These are phyloP conservation scores for Catostomus latipinnis DNA, from an alignment of 2,797 vertebrate species.

Conservation along the genomic window DNA sequence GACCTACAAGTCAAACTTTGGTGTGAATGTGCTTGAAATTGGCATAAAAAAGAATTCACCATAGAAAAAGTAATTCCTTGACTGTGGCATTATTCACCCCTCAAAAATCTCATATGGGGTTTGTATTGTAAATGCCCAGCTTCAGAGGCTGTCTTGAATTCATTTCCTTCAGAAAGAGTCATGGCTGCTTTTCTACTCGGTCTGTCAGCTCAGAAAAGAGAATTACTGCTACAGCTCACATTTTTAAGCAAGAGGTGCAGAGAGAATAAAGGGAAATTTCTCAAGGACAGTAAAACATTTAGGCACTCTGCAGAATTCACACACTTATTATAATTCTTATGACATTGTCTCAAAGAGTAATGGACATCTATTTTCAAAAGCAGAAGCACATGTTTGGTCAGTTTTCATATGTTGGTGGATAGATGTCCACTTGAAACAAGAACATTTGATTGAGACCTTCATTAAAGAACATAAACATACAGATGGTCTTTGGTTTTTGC, in stretches of 20 bases:
- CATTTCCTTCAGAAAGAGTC: constrained; percentile 28
- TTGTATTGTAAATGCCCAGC: constrained; percentile 44
- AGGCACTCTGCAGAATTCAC: constrained; percentile 45
- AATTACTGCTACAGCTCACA: constrained; percentile 34
- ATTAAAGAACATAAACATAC: not conserved
- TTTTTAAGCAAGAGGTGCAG: constrained; percentile 35
- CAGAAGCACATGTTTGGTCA: constrained; percentile 5
- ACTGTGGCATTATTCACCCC: constrained; percentile 14
- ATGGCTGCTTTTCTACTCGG: constrained; percentile 47
- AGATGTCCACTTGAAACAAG: constrained; percentile 30
- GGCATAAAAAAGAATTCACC: not conserved
- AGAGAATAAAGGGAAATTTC: constrained; percentile 28
- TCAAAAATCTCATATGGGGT: constrained; percentile 5
- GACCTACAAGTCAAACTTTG: constrained; percentile 13
- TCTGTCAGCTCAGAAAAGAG: constrained; percentile 35
- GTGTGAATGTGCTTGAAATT: constrained; percentile 14
- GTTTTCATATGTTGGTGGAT: constrained; percentile 28
- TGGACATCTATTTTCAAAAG: constrained; percentile 4
- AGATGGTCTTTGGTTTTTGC: constrained; percentile 36
- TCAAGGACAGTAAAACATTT: constrained; percentile 45
- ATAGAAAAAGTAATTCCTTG: not conserved
- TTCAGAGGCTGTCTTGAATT: constrained; percentile 54
- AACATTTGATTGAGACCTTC: constrained; percentile 54
- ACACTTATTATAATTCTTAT: constrained; percentile 39
- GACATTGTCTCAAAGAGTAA: constrained; percentile 34